phyloP scores from a whole-genome alignment of 2,113 vertebrate genomes.

The Rhabdomys dilectus region DNA sequence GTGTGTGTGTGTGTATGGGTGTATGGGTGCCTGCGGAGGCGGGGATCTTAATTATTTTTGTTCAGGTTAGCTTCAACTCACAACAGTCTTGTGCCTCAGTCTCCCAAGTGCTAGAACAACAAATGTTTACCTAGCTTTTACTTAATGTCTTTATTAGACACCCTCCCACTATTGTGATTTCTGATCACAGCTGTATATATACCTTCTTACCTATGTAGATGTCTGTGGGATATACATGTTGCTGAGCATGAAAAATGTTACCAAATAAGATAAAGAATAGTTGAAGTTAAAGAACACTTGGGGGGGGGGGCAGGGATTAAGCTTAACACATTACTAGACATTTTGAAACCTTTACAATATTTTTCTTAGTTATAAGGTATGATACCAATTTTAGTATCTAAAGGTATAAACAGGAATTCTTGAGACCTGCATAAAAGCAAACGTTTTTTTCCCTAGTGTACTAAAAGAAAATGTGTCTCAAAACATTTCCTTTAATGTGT shows the following conservation, averaged over 20 bases:
- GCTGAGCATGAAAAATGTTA: constrained; percentile 56
- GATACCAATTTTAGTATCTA: constrained; percentile 26
- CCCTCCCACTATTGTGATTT: constrained; percentile 34
- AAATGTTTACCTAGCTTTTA: not conserved
- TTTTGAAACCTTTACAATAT: constrained; percentile 40
- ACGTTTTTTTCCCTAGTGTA: not conserved
- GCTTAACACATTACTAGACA: not conserved
- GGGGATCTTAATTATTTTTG: not conserved
- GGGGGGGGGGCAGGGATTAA: not conserved
- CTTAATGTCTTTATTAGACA: not conserved
- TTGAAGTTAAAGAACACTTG: constrained; percentile 14
- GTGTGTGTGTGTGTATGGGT: not conserved
- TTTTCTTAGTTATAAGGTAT: not conserved
- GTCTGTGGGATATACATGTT: not conserved
- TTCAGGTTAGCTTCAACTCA: not conserved
- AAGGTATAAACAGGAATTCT: constrained; percentile 37
- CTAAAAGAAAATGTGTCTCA: constrained; percentile 45
- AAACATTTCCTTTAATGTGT: constrained; percentile 20
- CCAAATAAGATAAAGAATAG: constrained; percentile 14
- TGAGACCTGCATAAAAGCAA: constrained; percentile 44
- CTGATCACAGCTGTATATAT: not conserved
- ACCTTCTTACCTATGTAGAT: not conserved
- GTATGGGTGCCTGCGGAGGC: no score
- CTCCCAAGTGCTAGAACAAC: not conserved
- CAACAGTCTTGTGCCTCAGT: not conserved